phyloP scores from a whole-genome alignment of 2,888 invertebrate genomes.

The Calameuta pallipes region DNA sequence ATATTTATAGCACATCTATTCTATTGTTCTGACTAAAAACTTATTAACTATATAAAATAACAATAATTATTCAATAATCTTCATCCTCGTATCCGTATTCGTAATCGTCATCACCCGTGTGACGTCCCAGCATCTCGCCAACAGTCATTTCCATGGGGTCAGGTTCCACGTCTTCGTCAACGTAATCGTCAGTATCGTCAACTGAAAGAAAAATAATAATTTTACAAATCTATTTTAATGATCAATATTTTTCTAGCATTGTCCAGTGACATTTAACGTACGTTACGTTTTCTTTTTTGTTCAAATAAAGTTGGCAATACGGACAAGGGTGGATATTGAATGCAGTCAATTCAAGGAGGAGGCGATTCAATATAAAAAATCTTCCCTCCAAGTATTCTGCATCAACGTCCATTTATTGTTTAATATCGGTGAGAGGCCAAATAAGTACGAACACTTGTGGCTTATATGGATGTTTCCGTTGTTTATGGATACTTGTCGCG shows the following conservation, averaged over 20 bases:
- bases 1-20: no score
- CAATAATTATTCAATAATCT: constrained; percentile 67
- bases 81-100: constrained; percentile 75
- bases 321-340: background rate
- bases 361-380: no score
- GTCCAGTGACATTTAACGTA: background rate
- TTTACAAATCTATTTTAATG: background rate
- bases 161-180: constrained; percentile 54
- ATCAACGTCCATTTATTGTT: no score
- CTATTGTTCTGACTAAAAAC: no score
- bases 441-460: no score
- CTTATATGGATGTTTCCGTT: no score
- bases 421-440: no score
- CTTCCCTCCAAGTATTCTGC: no score
- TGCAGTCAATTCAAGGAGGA: no score
- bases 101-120: constrained; percentile 74
- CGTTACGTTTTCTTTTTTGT: background rate
- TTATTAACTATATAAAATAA: constrained; percentile 9
- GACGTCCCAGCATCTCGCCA: constrained; percentile 64
- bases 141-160: constrained; percentile 56
- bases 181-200: constrained; percentile 53
- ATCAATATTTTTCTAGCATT: background rate
- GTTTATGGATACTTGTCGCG: no score
- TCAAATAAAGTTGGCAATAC: background rate
- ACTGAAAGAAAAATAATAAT: background rate